Conservation (phyloP, 2,888 invertebrate species). For the Hirtodrosophila alboralis region DNA sequence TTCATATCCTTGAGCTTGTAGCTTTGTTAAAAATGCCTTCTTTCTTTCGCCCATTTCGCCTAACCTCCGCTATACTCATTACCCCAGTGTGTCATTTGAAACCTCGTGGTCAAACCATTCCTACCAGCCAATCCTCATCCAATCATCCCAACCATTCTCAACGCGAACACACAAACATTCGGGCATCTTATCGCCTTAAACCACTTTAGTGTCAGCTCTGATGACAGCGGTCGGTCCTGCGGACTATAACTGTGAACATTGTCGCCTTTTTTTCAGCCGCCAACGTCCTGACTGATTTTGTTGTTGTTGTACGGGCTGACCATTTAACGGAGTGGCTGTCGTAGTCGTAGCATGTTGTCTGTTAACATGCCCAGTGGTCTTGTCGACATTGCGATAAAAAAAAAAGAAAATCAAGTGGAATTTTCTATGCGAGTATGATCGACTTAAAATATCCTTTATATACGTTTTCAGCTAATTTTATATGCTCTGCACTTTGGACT, state of each 20-base stretch:
- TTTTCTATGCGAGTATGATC: too few relatives aligned
- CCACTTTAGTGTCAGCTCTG: conserved; percentile 83
- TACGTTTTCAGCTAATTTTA: too few relatives aligned
- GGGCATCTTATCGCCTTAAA: conserved; percentile 81
- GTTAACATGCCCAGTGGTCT: conserved; percentile 78
- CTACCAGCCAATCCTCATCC: background rate
- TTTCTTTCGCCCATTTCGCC: background rate
- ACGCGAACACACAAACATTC: conserved; percentile 35
- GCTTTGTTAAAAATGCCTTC: too few relatives aligned
- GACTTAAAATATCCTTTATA: too few relatives aligned
- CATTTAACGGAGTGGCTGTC: conserved; percentile 52
- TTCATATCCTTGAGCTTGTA: too few relatives aligned
- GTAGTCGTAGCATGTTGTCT: conserved; percentile 59
- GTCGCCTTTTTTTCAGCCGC: conserved; percentile 57
- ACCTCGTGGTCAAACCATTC: conserved; percentile 23
- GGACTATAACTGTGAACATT: conserved; percentile 66
- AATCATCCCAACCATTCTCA: conserved; percentile 22
- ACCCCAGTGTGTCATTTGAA: conserved; percentile 39
- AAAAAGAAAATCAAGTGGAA: conserved; percentile 41
- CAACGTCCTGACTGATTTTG: conserved; percentile 8
- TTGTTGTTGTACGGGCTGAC: conserved; percentile 39
- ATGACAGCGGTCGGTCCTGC: conserved; percentile 80
- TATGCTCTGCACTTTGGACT: too few relatives aligned
- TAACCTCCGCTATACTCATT: conserved; percentile 13
- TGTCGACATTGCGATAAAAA: conserved; percentile 75